Evolutionary conservation across 1,140 invertebrate species (phyloP).

Genomic region (fruit fly (Drosophila melanogaster)): DNA sequence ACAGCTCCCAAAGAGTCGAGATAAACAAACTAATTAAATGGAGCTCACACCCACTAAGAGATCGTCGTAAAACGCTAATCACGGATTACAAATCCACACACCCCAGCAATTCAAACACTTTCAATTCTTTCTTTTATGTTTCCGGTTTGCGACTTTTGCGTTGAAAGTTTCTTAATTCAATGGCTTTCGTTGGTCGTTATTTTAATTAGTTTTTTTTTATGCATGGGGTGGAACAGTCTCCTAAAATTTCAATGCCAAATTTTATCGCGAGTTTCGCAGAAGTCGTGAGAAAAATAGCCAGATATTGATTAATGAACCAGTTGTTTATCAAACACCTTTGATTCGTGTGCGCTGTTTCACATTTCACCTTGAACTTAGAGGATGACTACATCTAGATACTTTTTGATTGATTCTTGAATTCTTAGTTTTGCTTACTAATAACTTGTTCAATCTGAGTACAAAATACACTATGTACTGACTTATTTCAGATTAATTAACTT

Average conservation of each 20-base stretch:
- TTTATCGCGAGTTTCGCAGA: background rate
- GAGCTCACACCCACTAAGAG: constrained; percentile 13
- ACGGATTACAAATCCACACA: constrained; percentile 19
- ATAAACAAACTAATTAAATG: constrained; percentile 14
- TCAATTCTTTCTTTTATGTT: constrained; percentile 30
- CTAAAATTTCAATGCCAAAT: background rate
- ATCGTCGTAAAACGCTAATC: constrained; percentile 5
- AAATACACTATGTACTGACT: background rate
- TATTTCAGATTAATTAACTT: background rate
- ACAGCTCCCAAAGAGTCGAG: background rate
- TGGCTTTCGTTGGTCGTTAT: constrained; percentile 26
- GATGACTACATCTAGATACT: background rate
- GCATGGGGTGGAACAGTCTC: background rate
- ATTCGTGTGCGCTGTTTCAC: background rate
- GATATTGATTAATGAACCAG: constrained; percentile 14
- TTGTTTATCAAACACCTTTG: background rate
- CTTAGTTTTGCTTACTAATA: no score
- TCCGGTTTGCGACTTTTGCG: constrained; percentile 2
- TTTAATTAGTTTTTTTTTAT: constrained; percentile 27
- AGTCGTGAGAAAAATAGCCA: constrained; percentile 2
- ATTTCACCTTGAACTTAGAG: background rate
- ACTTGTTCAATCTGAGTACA: no score
- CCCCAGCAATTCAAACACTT: constrained; percentile 12
- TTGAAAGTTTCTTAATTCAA: constrained; percentile 22
- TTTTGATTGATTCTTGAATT: background rate